phyloP scores from a whole-genome alignment of 2,797 vertebrate species.

The Phoeniculus purpureus region DNA sequence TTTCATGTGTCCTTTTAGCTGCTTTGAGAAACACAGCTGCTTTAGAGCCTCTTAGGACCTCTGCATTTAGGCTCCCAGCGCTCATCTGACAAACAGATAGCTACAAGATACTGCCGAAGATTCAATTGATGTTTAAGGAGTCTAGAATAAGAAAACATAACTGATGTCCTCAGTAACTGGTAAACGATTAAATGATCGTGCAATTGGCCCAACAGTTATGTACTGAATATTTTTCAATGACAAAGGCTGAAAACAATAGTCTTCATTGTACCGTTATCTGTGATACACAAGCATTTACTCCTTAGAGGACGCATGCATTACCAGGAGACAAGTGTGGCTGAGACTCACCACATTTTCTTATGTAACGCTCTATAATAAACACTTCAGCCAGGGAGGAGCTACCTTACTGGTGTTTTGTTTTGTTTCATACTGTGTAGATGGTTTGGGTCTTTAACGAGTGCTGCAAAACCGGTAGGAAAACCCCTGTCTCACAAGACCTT shows the following conservation, averaged over 20 bases:
- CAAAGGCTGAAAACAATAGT: not conserved
- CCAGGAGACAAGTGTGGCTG: not conserved
- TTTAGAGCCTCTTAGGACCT: slow-evolving; percentile 23
- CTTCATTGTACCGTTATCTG: not conserved
- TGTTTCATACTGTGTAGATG: not conserved
- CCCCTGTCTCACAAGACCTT: slow-evolving; percentile 4
- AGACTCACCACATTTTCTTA: not conserved
- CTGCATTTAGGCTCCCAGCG: not conserved
- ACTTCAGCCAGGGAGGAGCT: not conserved
- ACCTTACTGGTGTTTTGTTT: not conserved
- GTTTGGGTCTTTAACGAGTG: slow-evolving; percentile 12
- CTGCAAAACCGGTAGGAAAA: slow-evolving; percentile 14
- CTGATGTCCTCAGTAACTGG: not conserved
- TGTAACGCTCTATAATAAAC: not conserved
- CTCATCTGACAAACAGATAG: not conserved
- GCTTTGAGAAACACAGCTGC: slow-evolving; percentile 25
- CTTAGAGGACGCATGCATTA: not conserved
- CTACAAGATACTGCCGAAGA: slow-evolving; percentile 32
- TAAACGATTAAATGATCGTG: not conserved
- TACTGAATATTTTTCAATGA: not conserved
- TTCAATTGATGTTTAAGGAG: slow-evolving; percentile 15
- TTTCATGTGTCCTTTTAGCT: slow-evolving; percentile 29
- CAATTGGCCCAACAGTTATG: not conserved
- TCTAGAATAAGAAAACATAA: not conserved
- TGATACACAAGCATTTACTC: slow-evolving; percentile 14